Conservation (phyloP, 2,113 vertebrate genomes). For the Pristiophorus japonicus region DNA sequence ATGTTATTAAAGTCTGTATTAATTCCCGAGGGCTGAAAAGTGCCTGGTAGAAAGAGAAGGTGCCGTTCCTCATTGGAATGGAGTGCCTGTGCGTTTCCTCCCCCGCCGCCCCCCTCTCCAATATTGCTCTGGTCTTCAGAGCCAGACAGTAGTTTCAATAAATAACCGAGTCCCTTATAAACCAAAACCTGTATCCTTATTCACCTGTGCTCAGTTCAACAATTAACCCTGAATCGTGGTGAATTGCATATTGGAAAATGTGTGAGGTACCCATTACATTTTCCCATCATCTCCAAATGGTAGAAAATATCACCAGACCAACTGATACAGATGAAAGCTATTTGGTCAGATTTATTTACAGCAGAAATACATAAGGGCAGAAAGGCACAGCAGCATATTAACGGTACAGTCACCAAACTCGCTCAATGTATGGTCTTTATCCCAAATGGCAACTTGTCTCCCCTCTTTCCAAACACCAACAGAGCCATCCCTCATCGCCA, state of each 20-base stretch:
- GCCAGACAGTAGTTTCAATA: background rate
- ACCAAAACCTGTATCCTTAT: background rate
- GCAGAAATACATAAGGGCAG: background rate
- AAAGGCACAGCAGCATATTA: background rate
- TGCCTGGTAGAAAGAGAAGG: background rate
- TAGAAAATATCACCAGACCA: background rate
- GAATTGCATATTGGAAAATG: background rate
- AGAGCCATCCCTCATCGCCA: background rate
- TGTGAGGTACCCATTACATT: background rate
- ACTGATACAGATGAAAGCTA: background rate
- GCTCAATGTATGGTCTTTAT: too few species aligned
- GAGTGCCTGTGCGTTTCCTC: background rate
- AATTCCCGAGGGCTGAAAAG: too few species aligned
- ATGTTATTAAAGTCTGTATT: background rate
- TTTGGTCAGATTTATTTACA: background rate
- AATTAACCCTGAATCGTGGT: background rate
- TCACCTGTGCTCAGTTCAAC: background rate
- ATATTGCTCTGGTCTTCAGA: background rate
- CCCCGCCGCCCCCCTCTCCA: too few species aligned
- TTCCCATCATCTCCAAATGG: background rate
- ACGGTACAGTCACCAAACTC: background rate
- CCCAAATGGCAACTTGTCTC: background rate
- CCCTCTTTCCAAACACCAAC: background rate
- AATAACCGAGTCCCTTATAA: background rate
- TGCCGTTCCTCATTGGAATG: background rate